Evolutionary conservation across 2,113 vertebrate species (phyloP).

Genomic region (Catharus bicknelli): DNA sequence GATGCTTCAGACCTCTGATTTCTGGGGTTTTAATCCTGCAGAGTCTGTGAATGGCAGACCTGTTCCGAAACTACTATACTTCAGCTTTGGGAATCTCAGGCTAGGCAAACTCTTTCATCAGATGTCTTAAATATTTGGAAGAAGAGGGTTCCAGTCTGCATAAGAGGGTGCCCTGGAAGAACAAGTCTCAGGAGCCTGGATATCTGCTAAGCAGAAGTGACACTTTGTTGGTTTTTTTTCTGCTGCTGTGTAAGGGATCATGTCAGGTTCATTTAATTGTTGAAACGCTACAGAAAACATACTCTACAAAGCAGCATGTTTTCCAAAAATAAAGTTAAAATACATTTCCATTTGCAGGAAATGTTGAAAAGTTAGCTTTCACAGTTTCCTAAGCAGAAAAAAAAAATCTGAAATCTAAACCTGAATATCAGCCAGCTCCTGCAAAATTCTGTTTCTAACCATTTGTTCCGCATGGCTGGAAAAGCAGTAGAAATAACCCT

Average conservation of each 20-base stretch:
- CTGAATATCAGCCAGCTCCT: background rate
- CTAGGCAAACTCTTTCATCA: background rate
- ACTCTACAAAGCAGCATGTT: background rate
- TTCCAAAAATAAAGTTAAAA: background rate
- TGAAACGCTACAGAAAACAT: background rate
- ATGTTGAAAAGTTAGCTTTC: background rate
- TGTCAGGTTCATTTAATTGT: background rate
- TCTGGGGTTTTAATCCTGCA: background rate
- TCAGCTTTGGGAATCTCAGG: constrained; percentile 1
- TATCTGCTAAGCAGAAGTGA: background rate
- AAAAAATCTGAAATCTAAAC: background rate
- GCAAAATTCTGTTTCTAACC: background rate
- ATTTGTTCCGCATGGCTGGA: background rate
- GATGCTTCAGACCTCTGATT: background rate
- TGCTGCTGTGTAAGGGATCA: background rate
- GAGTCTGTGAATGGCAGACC: background rate
- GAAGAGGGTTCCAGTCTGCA: background rate
- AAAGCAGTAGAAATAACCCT: background rate
- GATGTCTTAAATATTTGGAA: background rate
- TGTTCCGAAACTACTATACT: background rate
- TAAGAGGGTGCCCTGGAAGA: background rate
- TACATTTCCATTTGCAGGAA: background rate
- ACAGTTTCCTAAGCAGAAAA: background rate
- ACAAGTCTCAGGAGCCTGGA: background rate
- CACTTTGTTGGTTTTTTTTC: background rate